Base-by-base conservation (phyloP, 2,797 vertebrate genomes). In the Pseudochaenichthys georgianus region DNA sequence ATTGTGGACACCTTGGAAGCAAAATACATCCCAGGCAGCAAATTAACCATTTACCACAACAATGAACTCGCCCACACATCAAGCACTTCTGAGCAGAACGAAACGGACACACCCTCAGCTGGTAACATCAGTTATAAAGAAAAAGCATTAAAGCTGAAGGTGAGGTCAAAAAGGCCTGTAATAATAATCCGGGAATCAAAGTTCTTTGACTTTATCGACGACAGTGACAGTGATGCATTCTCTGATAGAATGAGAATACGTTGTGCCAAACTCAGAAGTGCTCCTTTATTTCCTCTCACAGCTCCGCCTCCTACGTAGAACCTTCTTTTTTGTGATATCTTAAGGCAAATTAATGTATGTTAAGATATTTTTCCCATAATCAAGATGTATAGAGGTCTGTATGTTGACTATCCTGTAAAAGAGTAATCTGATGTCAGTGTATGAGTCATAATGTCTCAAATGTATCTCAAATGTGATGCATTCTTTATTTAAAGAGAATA, bases 171-270 rank as follows among this genome's bases (percentile, higher is more conserved):
- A 72, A 75, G n/a, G 28, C 50, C 83, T 23, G 68, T 31, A 7
- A 48, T 34, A 51, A 59, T 3, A 51, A 12, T 5, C 64, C 48
- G 1, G n/a, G 75, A 43, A n/a, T 83, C 63, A 13, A 86, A 15
- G 47, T 87, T 95, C 64, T 95, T 95, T 69, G 75, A 91, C 63
- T 95, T 95, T 78, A 21, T n/a, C 12, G 58, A 48, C 5, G 46
- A 81, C 13, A 0, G 1, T 6, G 84, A 92, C 2, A 71, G 28
- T 13, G 74, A 93, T 9, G 61, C 68, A 0, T 92, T 89, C 71
- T 92, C 93, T 66, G 55, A 71, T 62, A 64, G 31, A 63, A 74
- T 87, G 74, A 87, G 58, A 57, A 73, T 77, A 19, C 89, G 88
- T 43, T 48, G 8, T 13, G 51, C 28, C 3, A 77, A 64, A 74